Percentiles rank a stretch among this genome's conserved stretches.
These are phyloP conservation scores for Charina bottae DNA, from an alignment of 2,113 vertebrate genomes.

Conservation along the genomic window DNA sequence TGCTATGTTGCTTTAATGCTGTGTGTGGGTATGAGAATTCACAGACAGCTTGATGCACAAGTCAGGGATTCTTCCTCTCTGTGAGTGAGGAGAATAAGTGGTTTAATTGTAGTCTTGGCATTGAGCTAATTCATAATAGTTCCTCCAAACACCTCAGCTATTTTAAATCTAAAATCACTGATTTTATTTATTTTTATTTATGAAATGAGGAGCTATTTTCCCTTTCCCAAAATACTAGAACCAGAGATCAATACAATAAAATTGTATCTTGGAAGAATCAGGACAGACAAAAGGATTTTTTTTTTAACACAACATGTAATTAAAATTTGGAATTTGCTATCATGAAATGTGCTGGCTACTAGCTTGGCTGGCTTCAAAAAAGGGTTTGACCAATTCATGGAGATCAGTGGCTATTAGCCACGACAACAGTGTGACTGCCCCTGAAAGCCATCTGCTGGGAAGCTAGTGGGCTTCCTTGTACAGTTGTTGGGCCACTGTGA, in stretches of 20 bases:
- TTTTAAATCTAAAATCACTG: neutral
- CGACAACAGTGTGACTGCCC: neutral
- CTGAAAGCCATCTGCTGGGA: neutral
- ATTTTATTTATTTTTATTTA: neutral
- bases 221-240: neutral
- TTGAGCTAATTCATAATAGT: neutral
- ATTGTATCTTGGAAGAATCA: neutral
- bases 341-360: neutral
- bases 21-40: neutral
- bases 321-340: neutral
- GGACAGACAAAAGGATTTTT: neutral
- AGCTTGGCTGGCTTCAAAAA: neutral
- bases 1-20: neutral
- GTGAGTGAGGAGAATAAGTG: neutral
- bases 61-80: neutral
- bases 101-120: neutral
- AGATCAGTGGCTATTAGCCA: neutral
- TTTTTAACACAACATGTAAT: neutral
- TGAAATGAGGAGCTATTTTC: neutral
- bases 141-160: neutral
- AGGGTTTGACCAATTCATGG: neutral
- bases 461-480: neutral
- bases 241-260: neutral
- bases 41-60: neutral
- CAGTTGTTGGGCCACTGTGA: neutral